A percentile compares a stretch with the other conserved stretches of the same genome.
phyloP scores from a whole-genome alignment of 2,888 invertebrate genomes.

The Cephus spinipes region DNA sequence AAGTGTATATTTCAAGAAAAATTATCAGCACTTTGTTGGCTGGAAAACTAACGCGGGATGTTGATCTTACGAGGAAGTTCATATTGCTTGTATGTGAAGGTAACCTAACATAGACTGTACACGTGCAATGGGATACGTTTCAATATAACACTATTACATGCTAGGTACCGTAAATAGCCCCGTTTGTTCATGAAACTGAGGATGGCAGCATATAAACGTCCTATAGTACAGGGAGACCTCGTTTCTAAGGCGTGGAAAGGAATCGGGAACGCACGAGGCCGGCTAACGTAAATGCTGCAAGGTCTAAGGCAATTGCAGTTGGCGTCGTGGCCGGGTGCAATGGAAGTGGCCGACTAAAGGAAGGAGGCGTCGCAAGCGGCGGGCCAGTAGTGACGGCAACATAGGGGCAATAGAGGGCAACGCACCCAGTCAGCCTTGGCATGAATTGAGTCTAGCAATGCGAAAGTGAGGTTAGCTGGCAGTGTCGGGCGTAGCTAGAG shows the following conservation, averaged over 20 bases:
- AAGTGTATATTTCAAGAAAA: neutral
- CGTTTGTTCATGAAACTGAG: neutral
- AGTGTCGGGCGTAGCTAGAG: constrained; percentile 46
- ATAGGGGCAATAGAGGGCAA: constrained; percentile 67
- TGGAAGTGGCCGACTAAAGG: constrained; percentile 35
- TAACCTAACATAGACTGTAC: neutral
- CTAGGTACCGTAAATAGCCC: neutral
- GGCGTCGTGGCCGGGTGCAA: constrained; percentile 45
- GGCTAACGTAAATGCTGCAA: constrained; percentile 45
- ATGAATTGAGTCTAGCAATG: constrained; percentile 67
- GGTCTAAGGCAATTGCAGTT: constrained; percentile 60
- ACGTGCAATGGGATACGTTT: neutral
- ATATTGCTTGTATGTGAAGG: too few species aligned
- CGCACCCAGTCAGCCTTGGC: constrained; percentile 67
- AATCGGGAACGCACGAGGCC: constrained; percentile 57
- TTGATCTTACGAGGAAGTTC: neutral
- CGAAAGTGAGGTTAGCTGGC: constrained; percentile 62
- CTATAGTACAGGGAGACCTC: neutral
- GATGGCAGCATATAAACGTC: neutral
- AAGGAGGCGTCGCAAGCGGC: constrained; percentile 20
- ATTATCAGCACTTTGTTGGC: neutral
- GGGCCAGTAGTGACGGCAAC: constrained; percentile 46
- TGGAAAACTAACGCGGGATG: neutral
- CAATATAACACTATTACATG: neutral
- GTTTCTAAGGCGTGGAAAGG: constrained; percentile 13